Conservation (phyloP, 2,888 invertebrate genomes). For the Tachystola acroxantha region DNA sequence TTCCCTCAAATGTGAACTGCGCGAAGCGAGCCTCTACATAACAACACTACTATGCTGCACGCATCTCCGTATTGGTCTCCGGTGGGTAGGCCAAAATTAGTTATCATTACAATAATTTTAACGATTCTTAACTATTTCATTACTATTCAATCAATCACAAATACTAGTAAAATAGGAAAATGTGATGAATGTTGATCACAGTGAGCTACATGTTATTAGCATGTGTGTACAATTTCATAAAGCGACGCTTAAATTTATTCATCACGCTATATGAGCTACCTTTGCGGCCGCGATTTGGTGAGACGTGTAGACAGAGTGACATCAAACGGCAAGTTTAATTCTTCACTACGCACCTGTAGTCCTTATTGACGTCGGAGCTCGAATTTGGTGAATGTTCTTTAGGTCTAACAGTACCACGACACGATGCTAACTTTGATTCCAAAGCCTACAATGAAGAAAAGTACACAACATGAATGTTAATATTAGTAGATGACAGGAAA, state of each 20-base stretch:
- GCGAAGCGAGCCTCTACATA: slow-evolving; percentile 29
- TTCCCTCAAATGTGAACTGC: slow-evolving; percentile 11
- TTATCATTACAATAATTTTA: slow-evolving; percentile 33
- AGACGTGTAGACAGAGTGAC: slow-evolving; percentile 17
- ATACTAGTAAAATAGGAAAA: slow-evolving; percentile 64
- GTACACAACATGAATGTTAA: slow-evolving; percentile 68
- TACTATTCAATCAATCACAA: slow-evolving; percentile 60
- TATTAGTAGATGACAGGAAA: slow-evolving; percentile 61
- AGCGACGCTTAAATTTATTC: slow-evolving; percentile 27
- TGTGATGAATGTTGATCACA: slow-evolving; percentile 60
- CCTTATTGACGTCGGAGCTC: slow-evolving; percentile 71
- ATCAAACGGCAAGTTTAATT: slow-evolving; percentile 44
- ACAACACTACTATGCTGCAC: slow-evolving; percentile 21
- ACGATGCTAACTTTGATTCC: slow-evolving; percentile 84
- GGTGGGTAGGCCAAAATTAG: slow-evolving; percentile 62
- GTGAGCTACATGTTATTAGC: slow-evolving; percentile 35
- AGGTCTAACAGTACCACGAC: slow-evolving; percentile 78
- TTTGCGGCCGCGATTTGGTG: slow-evolving; percentile 20
- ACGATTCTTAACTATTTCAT: slow-evolving; percentile 52
- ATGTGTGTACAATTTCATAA: slow-evolving; percentile 30
- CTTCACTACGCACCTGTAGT: slow-evolving; percentile 78
- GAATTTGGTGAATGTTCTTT: slow-evolving; percentile 74
- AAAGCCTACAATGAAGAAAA: slow-evolving; percentile 81
- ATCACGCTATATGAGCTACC: slow-evolving; percentile 16
- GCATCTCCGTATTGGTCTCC: slow-evolving; percentile 33